Conservation (phyloP, 2,888 invertebrate species). For the Caenorhabditis drosophilae region DNA sequence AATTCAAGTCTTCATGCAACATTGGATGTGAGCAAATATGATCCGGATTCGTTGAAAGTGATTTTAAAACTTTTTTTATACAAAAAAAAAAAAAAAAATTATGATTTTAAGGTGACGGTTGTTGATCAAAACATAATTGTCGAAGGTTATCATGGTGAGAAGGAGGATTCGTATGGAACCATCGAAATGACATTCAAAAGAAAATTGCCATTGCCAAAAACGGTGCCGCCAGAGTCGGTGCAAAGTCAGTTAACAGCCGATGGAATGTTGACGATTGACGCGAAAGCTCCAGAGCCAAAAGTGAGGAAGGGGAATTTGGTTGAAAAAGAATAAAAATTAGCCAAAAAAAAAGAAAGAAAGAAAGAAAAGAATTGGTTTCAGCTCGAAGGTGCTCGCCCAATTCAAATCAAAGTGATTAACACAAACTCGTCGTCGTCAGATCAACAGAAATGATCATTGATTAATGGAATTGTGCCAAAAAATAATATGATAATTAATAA, state of each 20-base stretch:
- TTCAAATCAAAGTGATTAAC: constrained; percentile 51
- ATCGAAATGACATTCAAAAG: constrained; percentile 47
- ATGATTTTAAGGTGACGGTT: constrained; percentile 62
- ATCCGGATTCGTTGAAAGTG: constrained; percentile 63
- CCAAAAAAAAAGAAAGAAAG: too few relatives aligned
- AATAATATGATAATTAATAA: too few relatives aligned
- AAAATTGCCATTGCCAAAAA: constrained; percentile 59
- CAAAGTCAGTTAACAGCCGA: constrained; percentile 60
- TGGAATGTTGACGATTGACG: constrained; percentile 58
- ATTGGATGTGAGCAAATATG: constrained; percentile 60
- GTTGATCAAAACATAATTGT: constrained; percentile 58
- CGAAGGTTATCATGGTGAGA: constrained; percentile 63
- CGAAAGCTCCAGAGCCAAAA: constrained; percentile 38
- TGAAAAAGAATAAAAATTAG: too few relatives aligned
- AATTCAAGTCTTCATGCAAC: constrained; percentile 59
- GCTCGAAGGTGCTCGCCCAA: constrained; percentile 43
- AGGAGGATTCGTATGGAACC: constrained; percentile 58
- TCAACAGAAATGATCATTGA: constrained; percentile 14
- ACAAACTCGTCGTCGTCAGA: too few relatives aligned
- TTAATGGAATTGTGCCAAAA: neutral
- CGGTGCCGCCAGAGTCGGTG: constrained; percentile 56
- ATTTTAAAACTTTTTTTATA: too few relatives aligned
- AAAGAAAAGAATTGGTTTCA: neutral
- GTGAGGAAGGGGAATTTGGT: too few relatives aligned
- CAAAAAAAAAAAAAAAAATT: too few relatives aligned